Evolutionary conservation across 2,797 vertebrate species (phyloP), one percentile per base, ranked within the genome.

Genomic region (Sebastes itinus): DNA sequence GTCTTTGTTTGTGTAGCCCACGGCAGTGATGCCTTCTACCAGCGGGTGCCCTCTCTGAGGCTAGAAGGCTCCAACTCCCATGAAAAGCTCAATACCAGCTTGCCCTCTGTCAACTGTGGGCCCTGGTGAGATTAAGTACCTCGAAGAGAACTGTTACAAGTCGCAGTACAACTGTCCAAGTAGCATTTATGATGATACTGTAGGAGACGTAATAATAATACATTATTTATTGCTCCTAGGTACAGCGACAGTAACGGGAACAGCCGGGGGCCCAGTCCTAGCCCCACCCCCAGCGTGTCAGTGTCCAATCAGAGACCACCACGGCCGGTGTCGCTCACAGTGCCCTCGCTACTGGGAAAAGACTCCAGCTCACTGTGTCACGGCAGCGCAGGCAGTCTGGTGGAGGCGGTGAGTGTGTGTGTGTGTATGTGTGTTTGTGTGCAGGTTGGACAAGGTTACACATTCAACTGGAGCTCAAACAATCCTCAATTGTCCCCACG

Each of bases 11-110:
- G 5, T 13, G 5, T 13, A 94, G 92, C 74, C 25, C 88, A 87
- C 30, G 96, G 95, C 89, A 94, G 95, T 74, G 93, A 93, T 35
- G 81, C 87, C 78, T 91, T 91, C 56, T 94, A 95, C 88, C 95
- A 94, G 91, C 95, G 89, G 76, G 96, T 98, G 83, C 97, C 98
- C 2, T 96, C 96, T 27, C 93, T 99, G 87, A 94, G 94, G 85
- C 91, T 98, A 78, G 97, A 99, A 25, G 94, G 96, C 61, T 84
- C 95, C 0, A 96, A 95, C 75, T 98, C 98, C 87, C 96, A 94
- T 10, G 98, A 98, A 94, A 99, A 99, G 94, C 96, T 99, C 91
- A 98, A 99, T 93, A 97, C 97, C 95, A 99, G 98, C 94, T 95
- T 99, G 92, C 98, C 98, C 0, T 98, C 98, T 0, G 94, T 99